phyloP scores from a whole-genome alignment of 2,113 vertebrate species.

The Pomatostomus ruficeps region DNA sequence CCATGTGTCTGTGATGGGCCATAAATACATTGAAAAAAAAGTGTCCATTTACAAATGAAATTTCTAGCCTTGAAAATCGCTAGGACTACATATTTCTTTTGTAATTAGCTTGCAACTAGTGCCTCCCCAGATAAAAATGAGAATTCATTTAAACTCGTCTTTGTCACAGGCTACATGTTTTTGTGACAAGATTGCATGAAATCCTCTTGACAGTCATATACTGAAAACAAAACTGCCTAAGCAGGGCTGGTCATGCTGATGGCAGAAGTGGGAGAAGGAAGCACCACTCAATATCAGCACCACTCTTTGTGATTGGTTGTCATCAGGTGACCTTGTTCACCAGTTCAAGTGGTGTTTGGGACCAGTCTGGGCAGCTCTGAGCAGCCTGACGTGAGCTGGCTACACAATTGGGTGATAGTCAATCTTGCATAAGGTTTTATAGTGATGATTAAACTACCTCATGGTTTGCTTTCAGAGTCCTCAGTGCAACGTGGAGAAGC shows the following conservation, averaged over 20 bases:
- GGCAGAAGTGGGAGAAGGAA: neutral
- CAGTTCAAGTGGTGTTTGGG: neutral
- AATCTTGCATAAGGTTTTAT: neutral
- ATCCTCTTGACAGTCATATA: neutral
- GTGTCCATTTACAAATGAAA: neutral
- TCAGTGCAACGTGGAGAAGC: neutral
- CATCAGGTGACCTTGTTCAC: neutral
- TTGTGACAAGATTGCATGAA: neutral
- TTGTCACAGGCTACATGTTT: neutral
- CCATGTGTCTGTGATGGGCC: neutral
- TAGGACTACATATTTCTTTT: neutral
- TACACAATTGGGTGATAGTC: fast-evolving
- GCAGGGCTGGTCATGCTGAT: neutral
- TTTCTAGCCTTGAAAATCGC: neutral
- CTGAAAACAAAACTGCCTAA: neutral
- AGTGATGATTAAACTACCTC: neutral
- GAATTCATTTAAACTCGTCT: neutral
- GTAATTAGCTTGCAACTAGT: neutral
- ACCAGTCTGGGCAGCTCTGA: neutral
- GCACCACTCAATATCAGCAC: neutral
- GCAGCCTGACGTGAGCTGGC: neutral
- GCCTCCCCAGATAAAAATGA: neutral
- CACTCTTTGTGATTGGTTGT: neutral
- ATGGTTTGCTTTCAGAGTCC: neutral
- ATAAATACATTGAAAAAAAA: neutral